phyloP scores from a whole-genome alignment of 2,888 invertebrate species.

The Suillia variegata region DNA sequence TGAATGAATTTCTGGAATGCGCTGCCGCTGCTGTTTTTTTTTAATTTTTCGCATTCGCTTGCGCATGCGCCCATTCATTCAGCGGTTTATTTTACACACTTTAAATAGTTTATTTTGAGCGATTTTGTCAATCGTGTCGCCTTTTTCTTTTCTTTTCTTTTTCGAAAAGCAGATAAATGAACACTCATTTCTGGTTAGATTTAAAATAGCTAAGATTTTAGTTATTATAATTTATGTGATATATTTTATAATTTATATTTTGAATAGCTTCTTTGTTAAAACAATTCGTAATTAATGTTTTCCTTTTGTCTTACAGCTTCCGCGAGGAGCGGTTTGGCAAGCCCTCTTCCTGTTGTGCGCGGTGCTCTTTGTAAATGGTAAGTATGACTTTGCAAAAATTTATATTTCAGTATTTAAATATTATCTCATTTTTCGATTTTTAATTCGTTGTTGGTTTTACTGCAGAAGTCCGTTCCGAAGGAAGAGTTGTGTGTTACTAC shows the following conservation, averaged over 20 bases:
- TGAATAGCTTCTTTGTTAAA: too few relatives aligned
- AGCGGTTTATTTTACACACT: too few relatives aligned
- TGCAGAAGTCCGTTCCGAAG: constrained; percentile 63
- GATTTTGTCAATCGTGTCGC: too few relatives aligned
- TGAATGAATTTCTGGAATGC: background rate
- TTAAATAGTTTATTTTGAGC: too few relatives aligned
- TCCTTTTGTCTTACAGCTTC: constrained; percentile 49
- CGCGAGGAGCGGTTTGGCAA: constrained; percentile 58
- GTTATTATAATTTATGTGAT: too few relatives aligned
- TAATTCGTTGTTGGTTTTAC: background rate
- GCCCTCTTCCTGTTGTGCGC: constrained; percentile 53
- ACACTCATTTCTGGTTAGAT: too few relatives aligned
- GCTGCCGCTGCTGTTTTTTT: background rate
- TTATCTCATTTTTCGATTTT: background rate
- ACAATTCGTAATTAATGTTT: too few relatives aligned
- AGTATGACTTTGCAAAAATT: constrained; percentile 27
- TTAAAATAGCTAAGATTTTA: too few relatives aligned
- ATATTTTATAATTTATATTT: too few relatives aligned
- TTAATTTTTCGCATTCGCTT: too few relatives aligned
- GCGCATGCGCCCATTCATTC: background rate
- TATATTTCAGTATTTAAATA: background rate
- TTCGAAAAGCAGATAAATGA: too few relatives aligned
- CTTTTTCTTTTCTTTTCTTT: too few relatives aligned
- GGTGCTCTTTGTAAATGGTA: constrained; percentile 53
- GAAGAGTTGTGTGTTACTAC: constrained; percentile 88